phyloP scores from a whole-genome alignment of 2,797 vertebrate species.

The Lacerta viridis region DNA sequence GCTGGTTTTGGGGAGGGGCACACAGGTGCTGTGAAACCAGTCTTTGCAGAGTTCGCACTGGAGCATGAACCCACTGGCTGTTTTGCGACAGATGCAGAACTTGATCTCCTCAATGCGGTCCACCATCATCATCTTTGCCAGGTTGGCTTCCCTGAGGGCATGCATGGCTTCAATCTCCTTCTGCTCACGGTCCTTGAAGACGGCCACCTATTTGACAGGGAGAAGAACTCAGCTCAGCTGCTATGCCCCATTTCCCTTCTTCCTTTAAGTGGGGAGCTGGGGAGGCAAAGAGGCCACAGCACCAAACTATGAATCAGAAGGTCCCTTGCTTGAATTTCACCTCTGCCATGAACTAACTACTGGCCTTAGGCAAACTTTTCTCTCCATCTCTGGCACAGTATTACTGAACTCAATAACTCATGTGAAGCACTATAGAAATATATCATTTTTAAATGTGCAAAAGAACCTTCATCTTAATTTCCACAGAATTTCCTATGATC shows the following conservation, averaged over 20 bases:
- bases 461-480: not conserved
- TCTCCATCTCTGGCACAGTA: not conserved
- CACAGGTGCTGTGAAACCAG: conserved; percentile 98
- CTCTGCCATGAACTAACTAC: not conserved
- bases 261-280: not conserved
- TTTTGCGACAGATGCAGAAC: conserved; percentile 97
- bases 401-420: not conserved
- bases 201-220: conserved; percentile 83
- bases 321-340: not conserved
- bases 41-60: conserved; percentile 99
- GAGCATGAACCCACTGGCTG: conserved; percentile 96
- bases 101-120: conserved; percentile 97
- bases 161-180: conserved; percentile 96
- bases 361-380: not conserved
- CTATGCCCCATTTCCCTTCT: not conserved
- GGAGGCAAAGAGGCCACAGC: not conserved
- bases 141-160: conserved; percentile 92
- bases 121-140: conserved; percentile 98
- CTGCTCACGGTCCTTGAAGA: conserved; percentile 95
- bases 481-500: not conserved
- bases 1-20: conserved; percentile 93
- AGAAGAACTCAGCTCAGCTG: not conserved
- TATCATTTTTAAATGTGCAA: not conserved
- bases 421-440: not conserved
- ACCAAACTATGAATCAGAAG: not conserved